Conservation (phyloP, 2,888 invertebrate genomes). For the Clusia tigrina region DNA sequence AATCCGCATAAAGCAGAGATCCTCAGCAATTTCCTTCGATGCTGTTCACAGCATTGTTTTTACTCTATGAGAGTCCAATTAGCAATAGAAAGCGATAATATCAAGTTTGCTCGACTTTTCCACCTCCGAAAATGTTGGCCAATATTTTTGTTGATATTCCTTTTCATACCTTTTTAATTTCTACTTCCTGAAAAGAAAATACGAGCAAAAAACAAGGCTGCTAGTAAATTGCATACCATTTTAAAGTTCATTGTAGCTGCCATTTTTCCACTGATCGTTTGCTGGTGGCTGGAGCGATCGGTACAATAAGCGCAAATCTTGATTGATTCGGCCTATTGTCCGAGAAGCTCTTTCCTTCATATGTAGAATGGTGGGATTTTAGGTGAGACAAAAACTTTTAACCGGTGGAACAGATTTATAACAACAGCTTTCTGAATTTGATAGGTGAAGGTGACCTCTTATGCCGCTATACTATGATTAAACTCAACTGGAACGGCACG, state of each 20-base stretch:
- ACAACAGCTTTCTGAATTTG: background rate
- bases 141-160: too few relatives aligned
- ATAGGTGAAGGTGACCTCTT: constrained; percentile 59
- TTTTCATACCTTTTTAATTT: too few relatives aligned
- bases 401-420: background rate
- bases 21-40: too few relatives aligned
- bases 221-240: too few relatives aligned
- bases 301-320: constrained; percentile 62
- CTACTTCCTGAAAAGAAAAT: too few relatives aligned
- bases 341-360: constrained; percentile 56
- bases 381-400: constrained; percentile 34
- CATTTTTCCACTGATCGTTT: constrained; percentile 62
- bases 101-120: too few relatives aligned
- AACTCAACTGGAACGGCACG: constrained; percentile 62
- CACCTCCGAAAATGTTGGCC: too few relatives aligned
- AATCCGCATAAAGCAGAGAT: too few relatives aligned
- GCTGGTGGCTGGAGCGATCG: constrained; percentile 65
- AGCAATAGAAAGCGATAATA: too few relatives aligned
- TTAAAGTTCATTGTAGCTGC: constrained; percentile 56
- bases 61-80: too few relatives aligned
- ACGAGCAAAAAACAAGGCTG: too few relatives aligned
- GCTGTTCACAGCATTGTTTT: too few relatives aligned
- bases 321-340: constrained; percentile 60
- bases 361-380: constrained; percentile 57
- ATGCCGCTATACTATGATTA: constrained; percentile 57